A percentile compares a stretch with the other conserved stretches of the same genome.
These are phyloP conservation scores for Crenichthys baileyi DNA, from an alignment of 2,797 vertebrate genomes.

Conservation along the genomic window DNA sequence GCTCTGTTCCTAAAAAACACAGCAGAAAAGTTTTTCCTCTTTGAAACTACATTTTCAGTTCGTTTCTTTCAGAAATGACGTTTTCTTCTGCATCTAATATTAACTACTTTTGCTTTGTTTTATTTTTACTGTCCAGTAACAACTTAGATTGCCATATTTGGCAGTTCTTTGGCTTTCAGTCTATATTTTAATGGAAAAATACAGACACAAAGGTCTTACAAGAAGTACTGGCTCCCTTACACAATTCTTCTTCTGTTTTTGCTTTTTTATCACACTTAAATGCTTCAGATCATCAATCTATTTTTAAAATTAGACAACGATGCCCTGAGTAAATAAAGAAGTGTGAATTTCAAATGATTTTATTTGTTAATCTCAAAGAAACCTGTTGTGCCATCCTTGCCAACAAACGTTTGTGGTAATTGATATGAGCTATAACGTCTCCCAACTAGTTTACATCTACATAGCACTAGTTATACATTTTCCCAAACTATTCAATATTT, in stretches of 20 bases:
- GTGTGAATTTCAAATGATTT: neutral
- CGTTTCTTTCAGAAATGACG: neutral
- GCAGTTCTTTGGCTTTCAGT: neutral
- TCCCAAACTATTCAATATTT: too few species aligned
- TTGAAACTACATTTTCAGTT: neutral
- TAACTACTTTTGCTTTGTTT: neutral
- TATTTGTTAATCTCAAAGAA: neutral
- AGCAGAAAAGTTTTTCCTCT: neutral
- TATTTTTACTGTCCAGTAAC: neutral
- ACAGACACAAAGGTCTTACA: neutral
- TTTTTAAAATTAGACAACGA: neutral
- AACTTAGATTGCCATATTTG: neutral
- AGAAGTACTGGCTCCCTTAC: neutral
- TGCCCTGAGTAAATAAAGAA: neutral
- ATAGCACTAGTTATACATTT: too few species aligned
- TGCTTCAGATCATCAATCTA: too few species aligned
- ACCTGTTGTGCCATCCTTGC: too few species aligned
- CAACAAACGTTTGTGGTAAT: too few species aligned
- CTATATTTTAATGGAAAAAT: neutral
- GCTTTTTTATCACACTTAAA: too few species aligned
- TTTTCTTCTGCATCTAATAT: neutral
- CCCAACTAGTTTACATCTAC: too few species aligned
- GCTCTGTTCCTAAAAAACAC: constrained; percentile 1
- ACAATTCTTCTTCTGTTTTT: too few species aligned
- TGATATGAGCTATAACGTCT: neutral